These are phyloP conservation scores for Drosophila rubida DNA, from an alignment of 2,888 invertebrate species.

Conservation along the genomic window DNA sequence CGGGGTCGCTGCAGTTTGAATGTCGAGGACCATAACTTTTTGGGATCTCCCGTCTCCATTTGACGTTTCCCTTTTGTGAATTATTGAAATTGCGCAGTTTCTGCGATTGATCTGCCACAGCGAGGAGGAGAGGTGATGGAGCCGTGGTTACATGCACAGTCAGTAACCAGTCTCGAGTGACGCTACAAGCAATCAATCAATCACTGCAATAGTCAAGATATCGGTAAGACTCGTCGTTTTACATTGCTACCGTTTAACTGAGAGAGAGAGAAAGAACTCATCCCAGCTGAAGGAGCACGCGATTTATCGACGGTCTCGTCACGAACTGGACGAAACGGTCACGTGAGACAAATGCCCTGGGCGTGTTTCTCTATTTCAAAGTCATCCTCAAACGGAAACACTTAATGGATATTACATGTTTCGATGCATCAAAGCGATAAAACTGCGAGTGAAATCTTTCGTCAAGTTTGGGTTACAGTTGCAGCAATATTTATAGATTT, in stretches of 20 bases:
- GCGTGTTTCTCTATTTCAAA: conserved; percentile 21
- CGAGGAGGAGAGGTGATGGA: conserved; percentile 1
- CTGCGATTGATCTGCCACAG: conserved; percentile 62
- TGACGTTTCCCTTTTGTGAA: conserved; percentile 75
- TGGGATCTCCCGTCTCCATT: conserved; percentile 39
- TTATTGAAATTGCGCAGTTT: conserved; percentile 76
- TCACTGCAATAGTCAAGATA: conserved; percentile 67
- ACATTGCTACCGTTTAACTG: conserved; percentile 46
- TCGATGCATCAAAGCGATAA: conserved; percentile 9
- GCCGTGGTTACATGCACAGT: conserved; percentile 4
- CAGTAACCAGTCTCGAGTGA: conserved; percentile 33
- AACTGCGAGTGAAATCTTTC: conserved; percentile 11
- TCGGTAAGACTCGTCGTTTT: conserved; percentile 12
- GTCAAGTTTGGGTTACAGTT: background rate
- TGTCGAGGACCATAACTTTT: conserved; percentile 52
- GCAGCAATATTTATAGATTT: background rate
- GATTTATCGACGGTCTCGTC: conserved; percentile 41
- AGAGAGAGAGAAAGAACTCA: background rate
- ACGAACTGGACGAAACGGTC: conserved; percentile 32
- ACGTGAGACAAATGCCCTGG: conserved; percentile 31
- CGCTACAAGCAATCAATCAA: conserved; percentile 71
- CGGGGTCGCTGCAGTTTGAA: conserved; percentile 52
- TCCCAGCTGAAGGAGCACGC: conserved; percentile 26
- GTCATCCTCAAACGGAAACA: conserved; percentile 17
- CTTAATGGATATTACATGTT: conserved; percentile 31